Conservation (phyloP, 2,797 vertebrate genomes). For the Tadarida brasiliensis region DNA sequence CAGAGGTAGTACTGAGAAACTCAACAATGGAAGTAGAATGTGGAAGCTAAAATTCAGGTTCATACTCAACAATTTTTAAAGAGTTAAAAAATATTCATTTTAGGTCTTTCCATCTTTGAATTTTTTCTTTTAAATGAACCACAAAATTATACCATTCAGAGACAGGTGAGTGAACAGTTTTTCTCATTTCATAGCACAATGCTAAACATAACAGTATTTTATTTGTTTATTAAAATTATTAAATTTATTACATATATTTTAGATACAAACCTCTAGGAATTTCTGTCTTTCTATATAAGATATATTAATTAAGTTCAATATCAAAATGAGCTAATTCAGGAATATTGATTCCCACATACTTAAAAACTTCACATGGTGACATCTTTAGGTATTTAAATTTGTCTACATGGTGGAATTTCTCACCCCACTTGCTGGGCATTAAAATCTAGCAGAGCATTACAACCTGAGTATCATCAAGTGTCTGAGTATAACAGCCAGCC, state of each 20-base stretch:
- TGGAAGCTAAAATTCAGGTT: not conserved
- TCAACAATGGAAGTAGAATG: not conserved
- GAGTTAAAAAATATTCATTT: not conserved
- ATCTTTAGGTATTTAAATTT: not conserved
- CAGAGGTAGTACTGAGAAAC: not conserved
- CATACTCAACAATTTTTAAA: not conserved
- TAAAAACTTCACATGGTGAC: not conserved
- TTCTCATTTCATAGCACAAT: not conserved
- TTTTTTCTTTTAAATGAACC: not conserved
- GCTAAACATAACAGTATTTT: not conserved
- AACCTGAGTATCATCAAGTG: too few relatives aligned
- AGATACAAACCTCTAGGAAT: not conserved
- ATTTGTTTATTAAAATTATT: not conserved
- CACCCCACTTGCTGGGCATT: too few relatives aligned
- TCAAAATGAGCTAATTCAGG: not conserved
- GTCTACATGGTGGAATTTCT: not conserved
- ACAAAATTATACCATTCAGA: not conserved
- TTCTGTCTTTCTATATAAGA: not conserved
- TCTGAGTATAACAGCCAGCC: too few relatives aligned
- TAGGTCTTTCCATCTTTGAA: not conserved
- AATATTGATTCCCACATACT: not conserved
- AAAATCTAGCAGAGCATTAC: too few relatives aligned
- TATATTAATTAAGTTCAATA: not conserved
- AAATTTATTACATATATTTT: not conserved
- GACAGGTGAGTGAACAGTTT: fast-evolving